Percentiles rank a stretch among this genome's conserved stretches.
These are phyloP conservation scores for Centropristis striata DNA, from an alignment of 2,113 vertebrate genomes.

Conservation along the genomic window DNA sequence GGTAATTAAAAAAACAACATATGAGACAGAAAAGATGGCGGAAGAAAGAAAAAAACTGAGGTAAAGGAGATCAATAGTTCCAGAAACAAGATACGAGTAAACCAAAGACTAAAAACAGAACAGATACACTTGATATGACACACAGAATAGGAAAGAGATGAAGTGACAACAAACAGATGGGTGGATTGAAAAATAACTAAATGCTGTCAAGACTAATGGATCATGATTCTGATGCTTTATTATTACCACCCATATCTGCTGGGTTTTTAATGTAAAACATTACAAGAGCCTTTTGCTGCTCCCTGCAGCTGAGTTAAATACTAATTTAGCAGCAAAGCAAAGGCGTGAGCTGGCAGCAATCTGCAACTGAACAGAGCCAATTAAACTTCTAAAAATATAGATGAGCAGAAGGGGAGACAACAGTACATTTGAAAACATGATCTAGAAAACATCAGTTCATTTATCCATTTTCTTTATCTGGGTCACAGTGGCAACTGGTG, in stretches of 20 bases:
- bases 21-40: neutral
- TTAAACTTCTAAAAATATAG: constrained; percentile 29
- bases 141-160: neutral
- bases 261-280: constrained; percentile 9
- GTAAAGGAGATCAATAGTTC: constrained; percentile 12
- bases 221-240: constrained; percentile 27
- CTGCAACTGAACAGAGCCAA: constrained; percentile 18
- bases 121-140: constrained; percentile 11
- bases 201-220: constrained; percentile 43
- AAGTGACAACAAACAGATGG: constrained; percentile 35
- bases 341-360: neutral
- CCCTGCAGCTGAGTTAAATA: constrained; percentile 34
- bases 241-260: constrained; percentile 9
- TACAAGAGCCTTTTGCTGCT: constrained; percentile 1
- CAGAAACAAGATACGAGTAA: neutral
- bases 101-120: constrained; percentile 30
- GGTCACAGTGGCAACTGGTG: neutral
- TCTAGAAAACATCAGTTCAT: neutral
- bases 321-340: constrained; percentile 1
- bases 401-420: neutral
- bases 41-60: neutral
- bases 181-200: constrained; percentile 5
- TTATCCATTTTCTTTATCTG: neutral
- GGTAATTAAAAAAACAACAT: constrained; percentile 38
- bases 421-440: neutral